Evolutionary conservation across 2,113 vertebrate species (phyloP).

Genomic region (Anguilla japonica): DNA sequence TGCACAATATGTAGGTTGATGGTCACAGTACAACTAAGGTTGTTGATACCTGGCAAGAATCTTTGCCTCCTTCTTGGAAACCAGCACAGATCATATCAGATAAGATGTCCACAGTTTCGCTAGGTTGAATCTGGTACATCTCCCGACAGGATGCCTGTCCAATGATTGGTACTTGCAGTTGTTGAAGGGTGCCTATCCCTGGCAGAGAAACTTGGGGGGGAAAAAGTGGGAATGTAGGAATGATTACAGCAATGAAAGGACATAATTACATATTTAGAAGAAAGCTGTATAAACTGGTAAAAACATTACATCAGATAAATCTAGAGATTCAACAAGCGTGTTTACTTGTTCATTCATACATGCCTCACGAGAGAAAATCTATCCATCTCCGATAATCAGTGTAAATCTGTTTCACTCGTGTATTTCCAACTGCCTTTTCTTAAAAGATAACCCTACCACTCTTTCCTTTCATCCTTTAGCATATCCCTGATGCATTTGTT

Average conservation of each 20-base stretch:
- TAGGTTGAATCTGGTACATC: constrained; percentile 56
- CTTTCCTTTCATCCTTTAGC: too few relatives aligned
- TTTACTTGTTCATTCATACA: background rate
- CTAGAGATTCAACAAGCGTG: background rate
- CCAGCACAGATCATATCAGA: constrained; percentile 75
- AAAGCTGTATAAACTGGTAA: background rate
- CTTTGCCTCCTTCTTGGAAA: constrained; percentile 62
- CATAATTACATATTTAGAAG: background rate
- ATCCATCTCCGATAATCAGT: too few relatives aligned
- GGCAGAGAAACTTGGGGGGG: constrained; percentile 56
- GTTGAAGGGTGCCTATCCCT: constrained; percentile 60
- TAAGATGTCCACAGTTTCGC: constrained; percentile 55
- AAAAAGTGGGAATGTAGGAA: background rate
- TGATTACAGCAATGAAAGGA: background rate
- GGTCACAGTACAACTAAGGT: background rate
- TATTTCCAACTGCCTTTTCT: too few relatives aligned
- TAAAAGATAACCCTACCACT: too few relatives aligned
- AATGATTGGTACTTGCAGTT: constrained; percentile 71
- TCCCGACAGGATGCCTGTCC: constrained; percentile 59
- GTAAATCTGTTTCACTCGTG: too few relatives aligned
- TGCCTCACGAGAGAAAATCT: background rate
- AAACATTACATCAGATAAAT: background rate
- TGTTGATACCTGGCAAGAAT: constrained; percentile 72
- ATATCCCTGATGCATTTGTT: too few relatives aligned
- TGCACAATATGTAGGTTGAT: background rate